These are phyloP conservation scores for Sepiola atlantica DNA, from an alignment of 2,888 invertebrate species.

Conservation along the genomic window DNA sequence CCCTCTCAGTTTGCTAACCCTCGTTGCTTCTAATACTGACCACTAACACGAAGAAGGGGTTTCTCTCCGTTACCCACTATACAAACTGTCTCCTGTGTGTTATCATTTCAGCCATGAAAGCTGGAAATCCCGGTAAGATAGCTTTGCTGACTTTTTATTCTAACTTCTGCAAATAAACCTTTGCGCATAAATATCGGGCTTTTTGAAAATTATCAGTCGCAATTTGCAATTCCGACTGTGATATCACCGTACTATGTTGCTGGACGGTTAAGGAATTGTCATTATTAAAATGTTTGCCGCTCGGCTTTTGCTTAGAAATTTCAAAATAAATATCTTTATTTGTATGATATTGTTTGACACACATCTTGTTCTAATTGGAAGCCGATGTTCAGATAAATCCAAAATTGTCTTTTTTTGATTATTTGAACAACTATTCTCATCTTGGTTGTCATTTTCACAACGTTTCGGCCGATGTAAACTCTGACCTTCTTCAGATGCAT, in stretches of 20 bases:
- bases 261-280: not conserved
- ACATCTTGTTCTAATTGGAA: too few relatives aligned
- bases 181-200: not conserved
- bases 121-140: not conserved
- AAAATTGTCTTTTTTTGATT: too few relatives aligned
- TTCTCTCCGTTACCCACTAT: not conserved
- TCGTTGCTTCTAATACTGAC: not conserved
- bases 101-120: not conserved
- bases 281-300: not conserved
- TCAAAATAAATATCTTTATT: too few relatives aligned
- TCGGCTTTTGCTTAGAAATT: not conserved
- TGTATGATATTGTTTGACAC: too few relatives aligned
- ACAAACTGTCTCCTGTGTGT: constrained; percentile 14
- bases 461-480: too few relatives aligned
- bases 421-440: too few relatives aligned
- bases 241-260: not conserved
- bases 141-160: not conserved
- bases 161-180: not conserved
- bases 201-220: not conserved
- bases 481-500: too few relatives aligned
- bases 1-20: not conserved
- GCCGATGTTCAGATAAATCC: too few relatives aligned
- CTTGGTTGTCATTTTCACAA: too few relatives aligned
- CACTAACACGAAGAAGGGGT: not conserved
- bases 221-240: not conserved